Base-by-base conservation (phyloP, 1,140 invertebrate species). In the Drosophila miranda region DNA sequence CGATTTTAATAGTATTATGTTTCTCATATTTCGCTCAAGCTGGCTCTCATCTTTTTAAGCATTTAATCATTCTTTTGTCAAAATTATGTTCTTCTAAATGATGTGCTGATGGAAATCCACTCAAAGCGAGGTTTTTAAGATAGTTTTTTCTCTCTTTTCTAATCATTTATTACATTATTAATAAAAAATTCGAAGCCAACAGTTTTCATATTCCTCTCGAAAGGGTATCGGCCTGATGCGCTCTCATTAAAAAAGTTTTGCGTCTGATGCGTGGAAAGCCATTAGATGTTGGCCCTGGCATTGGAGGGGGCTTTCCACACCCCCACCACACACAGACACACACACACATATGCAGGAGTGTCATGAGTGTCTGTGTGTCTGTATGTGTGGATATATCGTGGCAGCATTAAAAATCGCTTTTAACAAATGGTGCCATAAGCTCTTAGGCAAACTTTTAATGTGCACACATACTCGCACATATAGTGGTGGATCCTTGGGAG, bases 361-460 rank as follows among this genome's bases (percentile, higher is more conserved):
- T 13, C 34, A 38, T 38, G 34, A 38, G 11, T 38, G 34, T 38
- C 34, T 38, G 34, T 13, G n/a, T 28, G 46, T 53, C 41, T 52
- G 44, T 50, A 66, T 61, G 59, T 75, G 78, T 51, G 69, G 79
- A 86, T 56, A 86, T 56, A 44, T 56, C 51, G 19, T 13, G 56
- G 81, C 81, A 86, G 81, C 82, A 86, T 84, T 84, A 81, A 84
- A 84, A 84, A 84, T 84, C 81, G 81, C 74, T 84, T 84, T 84
- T 86, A 81, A 86, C 81, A 84, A 84, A 86, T 86, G 81, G 81
- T 70, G 81, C 73, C 77, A 86, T 84, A 86, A 86, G 82, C 81
- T 84, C 74, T 81, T 77, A 81, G 77, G 73, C 68, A 87, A 84
- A 84, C 68, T 84, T 84, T 84, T 86, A 86, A 84, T 84, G 81